These are phyloP conservation scores for Phataginus tricuspis DNA, from an alignment of 2,797 vertebrate genomes.

Conservation along the genomic window DNA sequence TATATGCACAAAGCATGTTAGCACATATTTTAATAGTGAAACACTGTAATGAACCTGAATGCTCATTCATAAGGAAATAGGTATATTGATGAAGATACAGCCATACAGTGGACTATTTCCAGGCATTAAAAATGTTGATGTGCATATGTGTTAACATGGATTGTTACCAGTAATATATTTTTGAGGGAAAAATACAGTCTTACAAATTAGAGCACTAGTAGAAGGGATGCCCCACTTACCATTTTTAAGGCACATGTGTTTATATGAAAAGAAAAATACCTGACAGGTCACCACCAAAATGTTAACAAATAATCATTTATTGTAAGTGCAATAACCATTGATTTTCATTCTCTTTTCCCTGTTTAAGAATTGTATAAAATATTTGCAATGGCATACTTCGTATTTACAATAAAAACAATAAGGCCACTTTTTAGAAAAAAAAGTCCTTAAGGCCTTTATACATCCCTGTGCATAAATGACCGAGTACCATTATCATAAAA, in stretches of 20 bases:
- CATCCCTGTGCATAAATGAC: neutral
- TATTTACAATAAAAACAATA: neutral
- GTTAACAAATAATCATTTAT: neutral
- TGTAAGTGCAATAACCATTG: neutral
- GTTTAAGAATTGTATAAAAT: neutral
- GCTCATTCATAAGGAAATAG: neutral
- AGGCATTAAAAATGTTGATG: neutral
- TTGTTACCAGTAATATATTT: neutral
- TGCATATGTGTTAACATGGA: neutral
- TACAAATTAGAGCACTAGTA: neutral
- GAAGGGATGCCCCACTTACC: neutral
- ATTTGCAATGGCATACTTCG: neutral
- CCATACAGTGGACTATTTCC: neutral
- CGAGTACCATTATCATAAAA: neutral
- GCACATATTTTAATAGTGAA: neutral
- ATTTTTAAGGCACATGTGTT: neutral
- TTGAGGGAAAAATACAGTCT: neutral
- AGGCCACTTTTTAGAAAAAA: neutral
- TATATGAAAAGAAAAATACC: neutral
- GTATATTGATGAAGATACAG: neutral
- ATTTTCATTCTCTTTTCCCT: neutral
- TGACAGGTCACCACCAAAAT: neutral
- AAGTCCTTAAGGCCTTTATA: neutral
- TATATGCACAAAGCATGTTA: neutral
- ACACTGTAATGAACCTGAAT: neutral